These are phyloP conservation scores for Drosophila emarginata DNA, from an alignment of 2,888 invertebrate species.

Conservation along the genomic window DNA sequence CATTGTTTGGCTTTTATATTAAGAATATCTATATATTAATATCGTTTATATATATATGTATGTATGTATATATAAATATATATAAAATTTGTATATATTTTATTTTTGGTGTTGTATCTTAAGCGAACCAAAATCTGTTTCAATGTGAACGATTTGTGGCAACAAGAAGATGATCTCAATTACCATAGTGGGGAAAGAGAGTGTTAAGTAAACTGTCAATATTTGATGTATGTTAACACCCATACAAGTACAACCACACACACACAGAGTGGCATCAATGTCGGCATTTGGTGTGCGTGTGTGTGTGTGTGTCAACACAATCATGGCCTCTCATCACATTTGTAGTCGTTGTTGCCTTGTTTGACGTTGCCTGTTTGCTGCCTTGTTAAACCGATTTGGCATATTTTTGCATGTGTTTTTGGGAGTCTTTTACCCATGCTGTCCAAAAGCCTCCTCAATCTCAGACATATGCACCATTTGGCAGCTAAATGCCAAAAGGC, in stretches of 20 bases:
- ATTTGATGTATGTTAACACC: slow-evolving; percentile 78
- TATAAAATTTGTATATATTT: no score
- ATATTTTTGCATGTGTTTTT: slow-evolving; percentile 62
- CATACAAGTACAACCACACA: slow-evolving; percentile 37
- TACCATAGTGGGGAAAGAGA: slow-evolving; percentile 14
- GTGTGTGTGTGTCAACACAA: slow-evolving; percentile 75
- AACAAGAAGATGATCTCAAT: slow-evolving; percentile 11
- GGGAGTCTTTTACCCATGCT: slow-evolving; percentile 10
- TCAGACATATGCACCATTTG: slow-evolving; percentile 75
- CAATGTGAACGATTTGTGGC: slow-evolving; percentile 5
- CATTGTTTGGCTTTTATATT: no score
- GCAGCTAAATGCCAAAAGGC: slow-evolving; percentile 77
- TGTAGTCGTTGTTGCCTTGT: slow-evolving; percentile 1
- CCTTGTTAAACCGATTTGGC: slow-evolving; percentile 75
- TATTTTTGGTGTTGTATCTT: no score
- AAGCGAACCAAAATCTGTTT: background rate
- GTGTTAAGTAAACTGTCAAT: slow-evolving; percentile 77
- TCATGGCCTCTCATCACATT: slow-evolving; percentile 52
- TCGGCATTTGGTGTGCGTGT: slow-evolving; percentile 35
- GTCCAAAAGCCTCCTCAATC: slow-evolving; percentile 13
- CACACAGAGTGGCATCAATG: slow-evolving; percentile 15
- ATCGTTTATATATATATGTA: no score
- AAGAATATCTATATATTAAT: no score
- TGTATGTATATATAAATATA: no score
- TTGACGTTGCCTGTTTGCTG: slow-evolving; percentile 47